These are phyloP conservation scores for Diachasmimorpha longicaudata DNA, from an alignment of 1,140 invertebrate species.

Conservation along the genomic window DNA sequence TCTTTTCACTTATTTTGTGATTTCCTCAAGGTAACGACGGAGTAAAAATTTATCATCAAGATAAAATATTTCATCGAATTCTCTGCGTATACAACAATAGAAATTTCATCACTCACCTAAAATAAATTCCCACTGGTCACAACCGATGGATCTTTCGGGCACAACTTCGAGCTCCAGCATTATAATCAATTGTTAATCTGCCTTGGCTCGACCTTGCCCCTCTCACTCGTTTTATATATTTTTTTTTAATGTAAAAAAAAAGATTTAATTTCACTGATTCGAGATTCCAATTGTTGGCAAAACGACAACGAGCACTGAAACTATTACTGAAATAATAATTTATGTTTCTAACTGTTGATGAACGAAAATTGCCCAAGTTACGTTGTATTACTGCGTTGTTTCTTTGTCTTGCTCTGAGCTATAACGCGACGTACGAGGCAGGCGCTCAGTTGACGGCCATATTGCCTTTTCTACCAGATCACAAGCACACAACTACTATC, in stretches of 20 bases:
- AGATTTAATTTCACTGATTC: neutral
- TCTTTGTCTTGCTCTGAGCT: slow-evolving; percentile 48
- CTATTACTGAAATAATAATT: neutral
- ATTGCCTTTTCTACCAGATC: slow-evolving; percentile 45
- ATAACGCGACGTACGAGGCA: slow-evolving; percentile 36
- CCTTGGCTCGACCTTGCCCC: slow-evolving; percentile 30
- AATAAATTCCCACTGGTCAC: slow-evolving; percentile 97
- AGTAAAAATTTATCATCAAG: neutral
- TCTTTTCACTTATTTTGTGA: neutral
- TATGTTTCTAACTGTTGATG: neutral
- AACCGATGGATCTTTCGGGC: slow-evolving; percentile 92
- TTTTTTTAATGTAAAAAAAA: neutral
- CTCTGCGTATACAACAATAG: slow-evolving; percentile 35
- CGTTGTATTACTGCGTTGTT: slow-evolving; percentile 54
- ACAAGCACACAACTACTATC: slow-evolving; percentile 43
- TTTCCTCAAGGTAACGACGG: slow-evolving; percentile 23
- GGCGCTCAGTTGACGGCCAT: slow-evolving; percentile 57
- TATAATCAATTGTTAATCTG: slow-evolving; percentile 34
- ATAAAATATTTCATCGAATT: neutral
- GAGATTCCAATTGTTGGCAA: neutral
- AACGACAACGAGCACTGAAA: neutral
- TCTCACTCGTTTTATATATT: neutral
- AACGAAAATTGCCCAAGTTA: neutral
- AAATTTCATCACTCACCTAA: slow-evolving; percentile 76
- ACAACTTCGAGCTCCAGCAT: slow-evolving; percentile 97